phyloP scores from a whole-genome alignment of 2,888 invertebrate genomes.

The Aphidoletes aphidimyza region DNA sequence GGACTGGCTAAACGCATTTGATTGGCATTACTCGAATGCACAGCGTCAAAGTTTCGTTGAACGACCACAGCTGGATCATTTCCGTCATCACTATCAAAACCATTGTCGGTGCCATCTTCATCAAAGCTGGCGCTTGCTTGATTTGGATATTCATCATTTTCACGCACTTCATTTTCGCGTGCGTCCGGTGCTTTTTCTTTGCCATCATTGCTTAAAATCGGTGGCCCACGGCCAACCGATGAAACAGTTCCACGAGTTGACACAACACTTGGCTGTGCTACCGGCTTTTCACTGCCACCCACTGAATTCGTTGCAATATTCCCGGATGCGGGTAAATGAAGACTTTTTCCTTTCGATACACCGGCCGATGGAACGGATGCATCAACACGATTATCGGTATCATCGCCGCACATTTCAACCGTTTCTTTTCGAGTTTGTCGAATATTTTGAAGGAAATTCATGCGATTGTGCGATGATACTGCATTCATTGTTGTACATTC shows the following conservation, averaged over 20 bases:
- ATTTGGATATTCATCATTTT: slow-evolving; percentile 62
- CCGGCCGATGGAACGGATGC: neutral
- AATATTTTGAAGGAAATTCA: slow-evolving; percentile 60
- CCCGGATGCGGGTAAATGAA: neutral
- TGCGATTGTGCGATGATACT: slow-evolving; percentile 57
- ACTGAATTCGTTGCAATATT: slow-evolving; percentile 3
- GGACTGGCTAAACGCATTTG: slow-evolving; percentile 61
- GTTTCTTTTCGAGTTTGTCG: slow-evolving; percentile 59
- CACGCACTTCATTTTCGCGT: slow-evolving; percentile 58
- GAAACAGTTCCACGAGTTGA: slow-evolving; percentile 60
- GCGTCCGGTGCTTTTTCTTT: neutral
- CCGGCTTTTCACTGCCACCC: slow-evolving; percentile 54
- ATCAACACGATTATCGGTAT: slow-evolving; percentile 31
- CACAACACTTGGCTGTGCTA: slow-evolving; percentile 57
- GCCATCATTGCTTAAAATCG: slow-evolving; percentile 61
- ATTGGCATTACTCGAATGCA: neutral
- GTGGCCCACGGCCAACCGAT: slow-evolving; percentile 58
- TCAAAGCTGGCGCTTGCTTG: slow-evolving; percentile 61
- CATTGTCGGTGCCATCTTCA: neutral
- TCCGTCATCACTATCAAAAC: neutral
- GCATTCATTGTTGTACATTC: slow-evolving; percentile 67
- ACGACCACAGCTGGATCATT: neutral
- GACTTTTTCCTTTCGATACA: neutral
- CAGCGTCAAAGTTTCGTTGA: slow-evolving; percentile 19
- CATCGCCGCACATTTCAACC: slow-evolving; percentile 61